Base-by-base conservation (phyloP, 1,140 invertebrate genomes). In the Brachionus calyciflorus region DNA sequence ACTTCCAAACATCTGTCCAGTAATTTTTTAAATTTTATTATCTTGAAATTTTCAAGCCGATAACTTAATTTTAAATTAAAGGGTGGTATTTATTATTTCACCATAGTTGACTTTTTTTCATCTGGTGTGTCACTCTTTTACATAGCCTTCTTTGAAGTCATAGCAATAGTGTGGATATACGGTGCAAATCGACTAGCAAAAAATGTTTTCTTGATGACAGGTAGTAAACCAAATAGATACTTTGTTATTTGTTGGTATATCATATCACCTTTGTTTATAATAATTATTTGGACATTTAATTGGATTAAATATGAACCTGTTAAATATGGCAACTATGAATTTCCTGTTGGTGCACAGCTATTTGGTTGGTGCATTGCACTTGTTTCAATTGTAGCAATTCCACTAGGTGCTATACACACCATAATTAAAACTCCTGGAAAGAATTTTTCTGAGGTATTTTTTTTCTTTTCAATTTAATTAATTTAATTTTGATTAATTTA, bases 11-110 rank as follows among this genome's bases (percentile, higher is more conserved):
- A 44, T 65, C 44, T 65, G 60, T 44, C 60, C 60, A 24, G 60
- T 65, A 65, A 65, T 19, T 65, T 65, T 65, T 41, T 21, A 37
- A 26, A 65, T 44, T 5, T n/a, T n/a, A n/a, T n/a, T n/a, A n/a
- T n/a, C 33, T 60, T 1, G 40, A 14, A 55, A 46, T 44, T 19
- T 37, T 5, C 4, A 40, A 68, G 19, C 70, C 37, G 3, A 69
- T 24, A 17, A 26, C 77, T 10, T 19, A 26, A 48, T 14, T 55
- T 63, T 57, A 30, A 26, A 77, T 84, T 84, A 75, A 83, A 91
- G 90, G 93, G 92, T 78, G 93, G 93, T 78, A 93, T 94, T 79
- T 95, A 92, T 81, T 91, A 92, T 81, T 95, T 96, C 83, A 91
- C 93, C 88, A 84, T 95, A 37, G 91, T 95, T 81, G 93, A 96